Evolutionary conservation across 2,113 vertebrate genomes (phyloP).

Genomic region (Chaetodon auriga): DNA sequence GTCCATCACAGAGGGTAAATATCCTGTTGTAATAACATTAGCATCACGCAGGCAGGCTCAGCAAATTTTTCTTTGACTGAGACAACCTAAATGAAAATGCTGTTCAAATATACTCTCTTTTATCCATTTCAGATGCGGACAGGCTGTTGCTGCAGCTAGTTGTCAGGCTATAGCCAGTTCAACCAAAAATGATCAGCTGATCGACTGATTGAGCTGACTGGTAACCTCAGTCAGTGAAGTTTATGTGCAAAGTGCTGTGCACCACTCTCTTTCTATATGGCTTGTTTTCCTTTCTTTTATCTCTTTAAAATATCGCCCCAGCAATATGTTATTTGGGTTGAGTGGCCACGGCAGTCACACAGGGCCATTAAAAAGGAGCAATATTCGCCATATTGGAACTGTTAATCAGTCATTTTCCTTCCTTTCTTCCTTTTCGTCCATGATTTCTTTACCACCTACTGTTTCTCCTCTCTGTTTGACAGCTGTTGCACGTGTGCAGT

Average conservation of each 20-base stretch:
- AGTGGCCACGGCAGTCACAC: constrained; percentile 5
- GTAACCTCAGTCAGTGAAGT: no score
- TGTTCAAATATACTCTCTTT: no score
- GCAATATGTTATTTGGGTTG: neutral
- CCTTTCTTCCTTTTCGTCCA: neutral
- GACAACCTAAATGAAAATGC: no score
- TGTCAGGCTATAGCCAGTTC: no score
- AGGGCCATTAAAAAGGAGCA: neutral
- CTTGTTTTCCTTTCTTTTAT: neutral
- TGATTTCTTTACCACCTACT: neutral
- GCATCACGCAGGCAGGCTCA: no score
- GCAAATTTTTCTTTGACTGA: no score
- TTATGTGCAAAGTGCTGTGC: constrained; percentile 6
- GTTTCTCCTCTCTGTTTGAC: neutral
- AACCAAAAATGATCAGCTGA: no score
- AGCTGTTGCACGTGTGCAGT: neutral
- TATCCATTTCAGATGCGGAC: no score
- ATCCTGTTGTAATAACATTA: no score
- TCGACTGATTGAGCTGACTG: no score
- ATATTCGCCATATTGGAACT: neutral
- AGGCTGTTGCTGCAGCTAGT: no score
- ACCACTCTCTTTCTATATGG: constrained; percentile 4
- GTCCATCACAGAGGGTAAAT: no score
- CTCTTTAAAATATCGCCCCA: constrained; percentile 19
- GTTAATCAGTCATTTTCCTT: neutral